Conservation (phyloP, 37 sponge, comb jelly and placozoan species). For the Tethya wilhelma region DNA sequence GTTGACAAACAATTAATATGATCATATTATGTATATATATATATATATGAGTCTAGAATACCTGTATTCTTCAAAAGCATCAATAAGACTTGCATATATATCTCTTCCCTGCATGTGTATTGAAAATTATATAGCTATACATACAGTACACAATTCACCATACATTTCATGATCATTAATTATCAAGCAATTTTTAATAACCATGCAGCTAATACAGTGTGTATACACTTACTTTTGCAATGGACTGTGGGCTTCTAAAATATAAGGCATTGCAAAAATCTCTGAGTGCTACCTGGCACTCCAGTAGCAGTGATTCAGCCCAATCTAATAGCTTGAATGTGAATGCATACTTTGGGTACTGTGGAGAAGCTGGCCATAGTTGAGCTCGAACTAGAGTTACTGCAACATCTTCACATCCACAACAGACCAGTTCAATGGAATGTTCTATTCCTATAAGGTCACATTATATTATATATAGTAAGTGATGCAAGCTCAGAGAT, state of each 20-base stretch:
- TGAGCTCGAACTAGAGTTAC: conserved; percentile 21
- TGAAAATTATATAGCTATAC: background rate
- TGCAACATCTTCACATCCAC: conserved; percentile 12
- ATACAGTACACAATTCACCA: background rate
- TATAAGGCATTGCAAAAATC: conserved; percentile 7
- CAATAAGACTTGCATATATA: background rate
- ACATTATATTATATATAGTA: background rate
- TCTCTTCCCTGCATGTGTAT: background rate
- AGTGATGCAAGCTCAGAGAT: no score
- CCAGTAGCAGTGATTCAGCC: conserved; percentile 23
- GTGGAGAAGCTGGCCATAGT: conserved; percentile 19
- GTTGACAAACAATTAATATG: no score
- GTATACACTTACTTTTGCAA: background rate
- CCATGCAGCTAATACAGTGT: no score
- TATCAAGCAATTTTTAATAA: no score
- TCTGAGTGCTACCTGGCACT: conserved; percentile 12
- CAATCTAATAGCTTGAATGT: conserved; percentile 13
- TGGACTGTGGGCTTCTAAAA: conserved; percentile 6
- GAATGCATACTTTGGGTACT: background rate
- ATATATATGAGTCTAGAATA: no score
- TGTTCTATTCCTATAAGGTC: conserved; percentile 14
- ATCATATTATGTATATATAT: no score
- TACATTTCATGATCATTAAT: no score
- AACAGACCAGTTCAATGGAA: background rate
- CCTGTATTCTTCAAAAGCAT: conserved; percentile 17